These are phyloP conservation scores for Lepidurus apus DNA, from an alignment of 1,140 invertebrate genomes.

Conservation along the genomic window DNA sequence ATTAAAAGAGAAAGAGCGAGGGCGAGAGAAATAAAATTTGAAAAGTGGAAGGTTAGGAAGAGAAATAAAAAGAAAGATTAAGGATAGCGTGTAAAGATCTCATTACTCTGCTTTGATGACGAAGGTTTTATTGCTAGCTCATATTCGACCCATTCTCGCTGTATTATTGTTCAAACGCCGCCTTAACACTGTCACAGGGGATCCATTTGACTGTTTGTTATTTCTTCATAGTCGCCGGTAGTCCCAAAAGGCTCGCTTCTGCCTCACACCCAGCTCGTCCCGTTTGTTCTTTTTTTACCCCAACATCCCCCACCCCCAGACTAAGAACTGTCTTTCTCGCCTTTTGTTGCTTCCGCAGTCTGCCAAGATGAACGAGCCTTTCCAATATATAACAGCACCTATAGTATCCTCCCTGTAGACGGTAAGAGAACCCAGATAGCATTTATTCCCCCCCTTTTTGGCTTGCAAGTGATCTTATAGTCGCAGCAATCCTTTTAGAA, in stretches of 20 bases:
- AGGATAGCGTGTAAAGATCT: not conserved
- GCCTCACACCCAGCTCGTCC: not conserved
- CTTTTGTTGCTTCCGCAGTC: not conserved
- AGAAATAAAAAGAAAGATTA: not conserved
- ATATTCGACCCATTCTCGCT: not conserved
- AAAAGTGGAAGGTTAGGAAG: not conserved
- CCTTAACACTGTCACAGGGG: constrained; percentile 7
- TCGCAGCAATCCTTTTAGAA: too few relatives aligned
- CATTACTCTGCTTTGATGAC: not conserved
- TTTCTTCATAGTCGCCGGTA: not conserved
- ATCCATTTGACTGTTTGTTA: not conserved
- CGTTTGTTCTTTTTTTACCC: not conserved
- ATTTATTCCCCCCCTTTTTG: too few relatives aligned
- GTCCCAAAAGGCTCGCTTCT: constrained; percentile 4
- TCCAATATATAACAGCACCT: too few relatives aligned
- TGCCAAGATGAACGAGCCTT: not conserved
- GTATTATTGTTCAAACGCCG: constrained; percentile 4
- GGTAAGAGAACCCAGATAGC: too few relatives aligned
- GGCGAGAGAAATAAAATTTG: too few relatives aligned
- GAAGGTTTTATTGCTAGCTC: constrained; percentile 16
- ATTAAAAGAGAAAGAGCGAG: not conserved
- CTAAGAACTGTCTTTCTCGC: not conserved
- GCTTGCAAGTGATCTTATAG: too few relatives aligned
- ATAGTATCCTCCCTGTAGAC: too few relatives aligned
- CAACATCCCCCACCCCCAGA: not conserved